Evolutionary conservation across 2,797 vertebrate species (phyloP), one percentile per base, ranked within the genome.

Genomic region (Anguilla pacifica): DNA sequence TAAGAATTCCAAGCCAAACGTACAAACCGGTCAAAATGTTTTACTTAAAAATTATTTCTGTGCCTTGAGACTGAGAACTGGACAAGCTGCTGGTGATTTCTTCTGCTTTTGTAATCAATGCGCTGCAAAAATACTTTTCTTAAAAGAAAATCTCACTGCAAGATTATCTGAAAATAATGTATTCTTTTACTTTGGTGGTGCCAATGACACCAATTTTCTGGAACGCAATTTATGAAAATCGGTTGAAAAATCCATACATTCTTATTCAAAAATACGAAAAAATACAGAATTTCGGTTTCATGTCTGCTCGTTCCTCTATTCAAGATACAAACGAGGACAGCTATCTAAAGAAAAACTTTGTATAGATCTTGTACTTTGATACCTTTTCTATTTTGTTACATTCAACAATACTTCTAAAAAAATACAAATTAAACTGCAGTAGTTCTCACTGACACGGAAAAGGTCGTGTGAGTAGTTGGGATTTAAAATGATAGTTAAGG

Each of bases 41-140:
- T 49, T 49, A 46, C 39, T 49, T 77, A 77, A 49, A 49, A 49
- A 25, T 46, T 1, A 11, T 49, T 81, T 22, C 49, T 49, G 22
- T 81, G 77, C 43, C 46, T 81, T 49, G 77, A 81, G 46, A 81
- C 15, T 46, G 22, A 51, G 6, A 43, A 46, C 39, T 19, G 6
- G 15, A 17, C 6, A 51, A 35, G 51, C 51, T 84, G 82, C 82
- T 84, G 82, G 82, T 84, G 82, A 55, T 55, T 84, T 25, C 46
- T 53, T 72, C 17, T 77, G 39, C 13, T 1, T 77, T 39, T 17
- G 79, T 57, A 31, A 57, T 55, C 46, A 31, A 57, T 31, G 28
- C 15, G 39, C 77, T 81, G 43, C 39, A 39, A 83, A 70, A 53
- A 84, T 83, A 31, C 25, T n/a, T 87, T 87, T 84, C 35, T 82